Conservation (phyloP, 2,888 invertebrate genomes). For the Biston stratarius region DNA sequence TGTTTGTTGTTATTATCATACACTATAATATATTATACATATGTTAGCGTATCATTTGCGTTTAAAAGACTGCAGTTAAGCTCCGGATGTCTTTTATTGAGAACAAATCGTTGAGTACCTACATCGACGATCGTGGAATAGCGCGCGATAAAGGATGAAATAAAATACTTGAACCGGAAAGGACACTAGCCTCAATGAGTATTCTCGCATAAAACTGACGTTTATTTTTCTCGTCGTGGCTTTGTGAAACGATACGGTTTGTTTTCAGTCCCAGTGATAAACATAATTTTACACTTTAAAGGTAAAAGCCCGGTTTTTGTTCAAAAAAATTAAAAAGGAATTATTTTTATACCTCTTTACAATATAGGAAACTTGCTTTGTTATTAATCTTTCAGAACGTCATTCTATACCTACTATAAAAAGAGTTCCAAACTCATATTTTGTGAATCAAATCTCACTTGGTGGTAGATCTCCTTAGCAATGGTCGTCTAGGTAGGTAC, state of each 20-base stretch:
- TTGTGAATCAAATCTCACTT: too few species aligned
- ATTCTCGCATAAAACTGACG: slow-evolving; percentile 32
- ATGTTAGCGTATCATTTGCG: slow-evolving; percentile 33
- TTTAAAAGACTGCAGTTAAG: slow-evolving; percentile 32
- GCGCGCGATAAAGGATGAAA: slow-evolving; percentile 29
- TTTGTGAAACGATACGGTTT: slow-evolving; percentile 30
- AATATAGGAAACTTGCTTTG: too few species aligned
- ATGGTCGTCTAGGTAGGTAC: too few species aligned
- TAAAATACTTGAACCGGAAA: slow-evolving; percentile 36
- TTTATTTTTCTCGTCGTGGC: slow-evolving; percentile 28
- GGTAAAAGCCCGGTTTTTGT: too few species aligned
- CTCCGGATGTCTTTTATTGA: slow-evolving; percentile 35
- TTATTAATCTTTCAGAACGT: too few species aligned
- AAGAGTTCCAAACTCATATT: background rate
- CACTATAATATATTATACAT: background rate
- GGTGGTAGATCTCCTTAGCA: too few species aligned
- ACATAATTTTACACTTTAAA: too few species aligned
- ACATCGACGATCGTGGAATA: slow-evolving; percentile 18
- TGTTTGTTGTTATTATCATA: slow-evolving; percentile 27
- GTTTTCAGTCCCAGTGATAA: too few species aligned
- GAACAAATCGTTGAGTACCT: slow-evolving; percentile 34
- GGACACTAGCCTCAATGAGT: slow-evolving; percentile 31
- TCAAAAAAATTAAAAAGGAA: background rate
- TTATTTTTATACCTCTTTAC: background rate
- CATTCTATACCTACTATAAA: too few species aligned